These are phyloP conservation scores for Neelides sp. DNA, from an alignment of 1,140 invertebrate species.

Conservation along the genomic window DNA sequence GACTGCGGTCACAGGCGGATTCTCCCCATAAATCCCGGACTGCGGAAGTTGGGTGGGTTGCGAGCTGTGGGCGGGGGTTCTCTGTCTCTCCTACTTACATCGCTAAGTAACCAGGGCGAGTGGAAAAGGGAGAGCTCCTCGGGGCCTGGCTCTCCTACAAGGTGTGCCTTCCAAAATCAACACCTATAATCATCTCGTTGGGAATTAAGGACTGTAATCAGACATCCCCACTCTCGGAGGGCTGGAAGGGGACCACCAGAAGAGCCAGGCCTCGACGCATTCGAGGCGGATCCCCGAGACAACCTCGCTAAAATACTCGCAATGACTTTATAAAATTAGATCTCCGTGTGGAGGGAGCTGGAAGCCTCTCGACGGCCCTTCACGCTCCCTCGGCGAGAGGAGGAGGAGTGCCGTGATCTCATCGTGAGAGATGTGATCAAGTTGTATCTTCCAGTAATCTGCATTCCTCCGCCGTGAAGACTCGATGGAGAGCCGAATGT, in stretches of 20 bases:
- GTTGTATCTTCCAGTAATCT: constrained; percentile 25
- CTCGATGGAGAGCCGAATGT: background rate
- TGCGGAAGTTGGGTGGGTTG: no score
- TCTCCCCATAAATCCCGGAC: no score
- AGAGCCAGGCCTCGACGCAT: constrained; percentile 13
- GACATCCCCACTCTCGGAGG: constrained; percentile 6
- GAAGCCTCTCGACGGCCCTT: constrained; percentile 3
- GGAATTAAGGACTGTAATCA: constrained; percentile 32
- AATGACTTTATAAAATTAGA: constrained; percentile 30
- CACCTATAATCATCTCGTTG: constrained; percentile 32
- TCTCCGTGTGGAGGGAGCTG: constrained; percentile 18
- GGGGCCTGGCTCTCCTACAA: constrained; percentile 1
- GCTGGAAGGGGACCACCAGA: constrained; percentile 24
- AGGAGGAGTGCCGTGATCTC: constrained; percentile 8
- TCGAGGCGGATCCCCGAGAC: constrained; percentile 25
- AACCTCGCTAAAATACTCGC: constrained; percentile 16
- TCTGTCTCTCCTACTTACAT: no score
- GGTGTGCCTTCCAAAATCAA: constrained; percentile 31
- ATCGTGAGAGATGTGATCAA: constrained; percentile 25
- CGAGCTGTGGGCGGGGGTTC: no score
- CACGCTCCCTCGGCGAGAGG: background rate
- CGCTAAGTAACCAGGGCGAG: no score
- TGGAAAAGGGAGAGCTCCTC: constrained; percentile 4
- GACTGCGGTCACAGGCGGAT: no score
- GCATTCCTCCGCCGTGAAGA: constrained; percentile 16